Base-by-base conservation (phyloP, 37 sponge, comb jelly and placozoan genomes). In the Oopsacas minuta region DNA sequence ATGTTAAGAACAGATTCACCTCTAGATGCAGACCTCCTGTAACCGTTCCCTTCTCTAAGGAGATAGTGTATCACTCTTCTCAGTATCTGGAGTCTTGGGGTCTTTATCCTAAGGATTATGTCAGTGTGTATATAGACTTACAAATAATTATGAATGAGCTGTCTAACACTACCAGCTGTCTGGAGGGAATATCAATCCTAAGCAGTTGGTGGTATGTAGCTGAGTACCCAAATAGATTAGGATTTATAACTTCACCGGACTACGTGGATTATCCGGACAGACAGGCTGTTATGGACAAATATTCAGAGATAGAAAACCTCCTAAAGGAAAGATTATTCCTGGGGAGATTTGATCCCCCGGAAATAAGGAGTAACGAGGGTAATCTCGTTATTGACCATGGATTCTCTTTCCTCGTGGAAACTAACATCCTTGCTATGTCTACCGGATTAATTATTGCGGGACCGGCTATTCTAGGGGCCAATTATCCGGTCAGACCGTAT, bases 371-470 rank as follows among this genome's bases (percentile, higher is more conserved):
- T 34, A 10, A 61, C 22, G 75, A 61, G 75, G 75, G 75, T 5
- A 12, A 12, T 7, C 7, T 61, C 32, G 75, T 61, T 25, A 10
- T 25, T 25, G 75, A 61, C 75, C 75, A 61, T 61, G 75, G 75
- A 61, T 61, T 61, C 22, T 25, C 75, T 3, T 61, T 61, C 75
- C 75, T 61, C 17, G 75, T 61, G 17, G 75, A 61, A 34, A 61
- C 75, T n/a, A 61, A 61, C 75, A 3, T 61, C 17, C 20, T 61
- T 25, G 22, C 75, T 3, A 25, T 61, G 84, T 89, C 34, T 88
- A 91, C 83, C 87, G 84, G 86, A 53, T 87, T 37, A 89, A 89
- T 51, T 89, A 91, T 36, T 38, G 86, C 82, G 39, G 86, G 82
- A 36, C 39, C 32, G 83, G 83, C 23, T 42, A 39, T 25, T 25